Conservation (phyloP, 2,797 vertebrate species). For the Hipposideros larvatus region DNA sequence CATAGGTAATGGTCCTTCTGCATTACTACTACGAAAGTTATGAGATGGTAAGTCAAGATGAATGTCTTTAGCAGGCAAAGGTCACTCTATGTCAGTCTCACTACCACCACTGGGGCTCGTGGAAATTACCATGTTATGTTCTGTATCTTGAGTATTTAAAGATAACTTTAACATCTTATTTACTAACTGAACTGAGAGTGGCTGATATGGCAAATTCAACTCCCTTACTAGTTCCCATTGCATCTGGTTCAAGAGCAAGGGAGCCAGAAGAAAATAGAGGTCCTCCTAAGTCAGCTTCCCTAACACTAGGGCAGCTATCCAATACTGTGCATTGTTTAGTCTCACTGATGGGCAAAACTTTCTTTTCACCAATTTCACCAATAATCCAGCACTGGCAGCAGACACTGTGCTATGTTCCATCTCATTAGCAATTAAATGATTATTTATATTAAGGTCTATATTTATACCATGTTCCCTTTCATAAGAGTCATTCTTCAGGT, state of each 20-base stretch:
- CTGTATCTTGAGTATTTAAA: constrained; percentile 78
- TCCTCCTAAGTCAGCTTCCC: constrained; percentile 69
- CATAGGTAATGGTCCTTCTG: constrained; percentile 63
- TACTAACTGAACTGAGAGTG: constrained; percentile 72
- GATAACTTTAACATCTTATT: constrained; percentile 76
- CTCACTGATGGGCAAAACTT: constrained; percentile 46
- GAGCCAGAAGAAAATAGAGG: constrained; percentile 48
- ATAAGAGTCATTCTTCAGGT: constrained; percentile 71
- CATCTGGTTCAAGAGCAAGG: constrained; percentile 68
- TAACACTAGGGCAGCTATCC: constrained; percentile 66
- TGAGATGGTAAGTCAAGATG: constrained; percentile 70
- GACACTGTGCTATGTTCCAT: constrained; percentile 71
- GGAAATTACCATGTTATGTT: constrained; percentile 84
- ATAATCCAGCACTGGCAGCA: constrained; percentile 54
- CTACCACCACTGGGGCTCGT: constrained; percentile 81
- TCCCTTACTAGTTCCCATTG: constrained; percentile 48
- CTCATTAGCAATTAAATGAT: constrained; percentile 76
- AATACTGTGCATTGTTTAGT: constrained; percentile 66
- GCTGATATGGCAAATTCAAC: constrained; percentile 63
- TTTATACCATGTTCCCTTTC: constrained; percentile 81
- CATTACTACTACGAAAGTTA: constrained; percentile 63
- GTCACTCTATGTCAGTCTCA: constrained; percentile 84
- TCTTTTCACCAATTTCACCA: constrained; percentile 77
- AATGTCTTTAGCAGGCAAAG: constrained; percentile 84
- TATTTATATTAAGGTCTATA: constrained; percentile 75